These are phyloP conservation scores for Chunga burmeisteri DNA, from an alignment of 2,113 vertebrate genomes.

Conservation along the genomic window DNA sequence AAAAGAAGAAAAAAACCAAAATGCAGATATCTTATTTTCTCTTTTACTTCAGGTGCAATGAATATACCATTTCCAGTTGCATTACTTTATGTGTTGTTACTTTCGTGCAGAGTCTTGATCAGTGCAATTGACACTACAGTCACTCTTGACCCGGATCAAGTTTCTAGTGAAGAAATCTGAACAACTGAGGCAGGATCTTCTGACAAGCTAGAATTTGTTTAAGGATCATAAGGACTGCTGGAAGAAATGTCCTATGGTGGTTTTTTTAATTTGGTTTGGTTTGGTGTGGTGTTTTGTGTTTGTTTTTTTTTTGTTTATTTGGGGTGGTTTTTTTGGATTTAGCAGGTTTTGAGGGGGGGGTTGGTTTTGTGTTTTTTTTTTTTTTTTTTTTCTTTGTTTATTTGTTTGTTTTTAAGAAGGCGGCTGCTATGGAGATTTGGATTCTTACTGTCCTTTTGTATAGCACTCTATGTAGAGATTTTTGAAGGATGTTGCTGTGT, in stretches of 20 bases:
- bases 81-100: not conserved
- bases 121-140: not conserved
- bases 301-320: too few relatives aligned
- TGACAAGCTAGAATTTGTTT: not conserved
- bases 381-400: not conserved
- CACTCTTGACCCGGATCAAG: not conserved
- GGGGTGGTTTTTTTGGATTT: too few relatives aligned
- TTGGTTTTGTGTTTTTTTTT: not conserved
- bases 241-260: not conserved
- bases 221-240: not conserved
- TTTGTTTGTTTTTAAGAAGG: not conserved
- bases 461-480: not conserved
- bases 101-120: not conserved
- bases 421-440: not conserved
- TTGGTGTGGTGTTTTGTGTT: not conserved
- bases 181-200: not conserved
- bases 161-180: not conserved
- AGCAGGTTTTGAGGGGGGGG: too few relatives aligned
- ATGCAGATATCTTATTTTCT: not conserved
- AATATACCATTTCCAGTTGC: not conserved
- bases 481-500: not conserved
- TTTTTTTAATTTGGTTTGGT: not conserved
- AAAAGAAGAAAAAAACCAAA: not conserved
- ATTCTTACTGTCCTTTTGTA: not conserved
- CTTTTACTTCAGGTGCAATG: not conserved